phyloP scores from a whole-genome alignment of 2,888 invertebrate genomes.

The Nyleta sp. region DNA sequence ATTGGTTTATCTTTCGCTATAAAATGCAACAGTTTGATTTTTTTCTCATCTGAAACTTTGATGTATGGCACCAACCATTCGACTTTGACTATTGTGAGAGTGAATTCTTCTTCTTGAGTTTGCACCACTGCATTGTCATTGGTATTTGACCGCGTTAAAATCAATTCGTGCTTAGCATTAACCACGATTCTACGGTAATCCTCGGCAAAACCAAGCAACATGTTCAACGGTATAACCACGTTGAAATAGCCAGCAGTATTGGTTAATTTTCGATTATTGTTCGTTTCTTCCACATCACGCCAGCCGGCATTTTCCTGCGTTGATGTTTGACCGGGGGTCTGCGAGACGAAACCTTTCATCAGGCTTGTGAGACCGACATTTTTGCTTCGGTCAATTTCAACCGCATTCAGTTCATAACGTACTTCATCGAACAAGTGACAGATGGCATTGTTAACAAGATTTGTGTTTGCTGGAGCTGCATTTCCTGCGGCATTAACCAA shows the following conservation, averaged over 20 bases:
- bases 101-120: slow-evolving; percentile 18
- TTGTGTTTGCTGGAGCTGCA: slow-evolving; percentile 13
- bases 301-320: slow-evolving; percentile 69
- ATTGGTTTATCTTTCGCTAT: slow-evolving; percentile 31
- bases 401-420: slow-evolving; percentile 76
- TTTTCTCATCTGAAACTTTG: slow-evolving; percentile 9
- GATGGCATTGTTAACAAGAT: slow-evolving; percentile 66
- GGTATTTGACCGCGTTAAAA: slow-evolving; percentile 17
- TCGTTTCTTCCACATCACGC: slow-evolving; percentile 40
- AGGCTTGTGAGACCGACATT: slow-evolving; percentile 24
- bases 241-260: slow-evolving; percentile 69
- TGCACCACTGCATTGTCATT: slow-evolving; percentile 14
- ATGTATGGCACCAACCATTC: slow-evolving; percentile 25
- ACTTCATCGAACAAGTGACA: slow-evolving; percentile 75
- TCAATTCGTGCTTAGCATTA: slow-evolving; percentile 56
- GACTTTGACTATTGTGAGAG: neutral
- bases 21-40: slow-evolving; percentile 17
- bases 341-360: slow-evolving; percentile 66
- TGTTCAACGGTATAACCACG: slow-evolving; percentile 74
- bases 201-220: slow-evolving; percentile 21
- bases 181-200: too few species aligned
- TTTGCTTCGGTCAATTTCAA: slow-evolving; percentile 73
- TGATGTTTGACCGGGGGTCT: slow-evolving; percentile 41
- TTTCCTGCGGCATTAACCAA: slow-evolving; percentile 15
- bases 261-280: slow-evolving; percentile 35